Evolutionary conservation across 2,797 vertebrate genomes (phyloP).

Genomic region (Myotis vivesi): DNA sequence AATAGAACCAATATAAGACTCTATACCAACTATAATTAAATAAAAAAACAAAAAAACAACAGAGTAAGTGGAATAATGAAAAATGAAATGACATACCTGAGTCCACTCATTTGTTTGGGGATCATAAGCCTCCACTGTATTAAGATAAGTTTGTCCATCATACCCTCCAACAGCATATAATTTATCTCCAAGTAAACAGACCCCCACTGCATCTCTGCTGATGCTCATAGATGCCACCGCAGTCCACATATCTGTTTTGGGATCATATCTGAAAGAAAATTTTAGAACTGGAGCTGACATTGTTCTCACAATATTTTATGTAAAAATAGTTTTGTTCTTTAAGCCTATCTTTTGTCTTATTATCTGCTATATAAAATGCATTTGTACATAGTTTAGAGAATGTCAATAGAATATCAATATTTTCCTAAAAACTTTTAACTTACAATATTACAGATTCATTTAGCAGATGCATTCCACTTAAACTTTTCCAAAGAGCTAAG

Average conservation of each 20-base stretch:
- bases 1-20: not conserved
- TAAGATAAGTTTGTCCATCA: slow-evolving; percentile 96
- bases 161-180: slow-evolving; percentile 97
- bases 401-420: not conserved
- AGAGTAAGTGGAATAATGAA: not conserved
- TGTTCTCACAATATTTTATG: not conserved
- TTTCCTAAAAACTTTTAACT: slow-evolving; percentile 6
- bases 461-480: not conserved
- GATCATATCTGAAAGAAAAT: slow-evolving; percentile 91
- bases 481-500: not conserved
- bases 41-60: not conserved
- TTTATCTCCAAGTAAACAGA: slow-evolving; percentile 96
- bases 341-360: not conserved
- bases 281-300: slow-evolving; percentile 40
- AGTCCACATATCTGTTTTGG: slow-evolving; percentile 97
- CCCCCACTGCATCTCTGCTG: slow-evolving; percentile 96
- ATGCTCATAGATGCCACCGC: slow-evolving; percentile 98
- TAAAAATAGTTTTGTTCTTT: slow-evolving; percentile 1
- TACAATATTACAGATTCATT: not conserved
- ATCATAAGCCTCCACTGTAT: slow-evolving; percentile 96
- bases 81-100: slow-evolving; percentile 86
- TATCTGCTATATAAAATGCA: not conserved
- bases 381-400: slow-evolving; percentile 23
- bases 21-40: not conserved
- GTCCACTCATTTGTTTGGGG: slow-evolving; percentile 98